Evolutionary conservation across 2,888 invertebrate species (phyloP).

Genomic region (Cryptocheilus praepositus): DNA sequence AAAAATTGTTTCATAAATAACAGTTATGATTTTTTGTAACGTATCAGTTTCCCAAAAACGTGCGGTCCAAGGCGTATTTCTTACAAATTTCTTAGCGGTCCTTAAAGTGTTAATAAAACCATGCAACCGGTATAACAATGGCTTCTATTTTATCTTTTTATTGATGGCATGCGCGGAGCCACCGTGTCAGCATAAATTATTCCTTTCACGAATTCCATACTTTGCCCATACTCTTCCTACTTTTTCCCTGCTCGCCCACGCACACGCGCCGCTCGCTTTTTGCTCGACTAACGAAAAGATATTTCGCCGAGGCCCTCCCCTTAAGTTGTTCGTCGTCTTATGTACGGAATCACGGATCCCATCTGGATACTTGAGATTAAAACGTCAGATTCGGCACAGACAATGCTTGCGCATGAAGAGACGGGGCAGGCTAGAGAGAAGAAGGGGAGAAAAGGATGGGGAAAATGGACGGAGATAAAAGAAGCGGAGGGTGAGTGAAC

Average conservation of each 20-base stretch:
- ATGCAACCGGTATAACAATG: too few relatives aligned
- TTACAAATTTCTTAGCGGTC: too few relatives aligned
- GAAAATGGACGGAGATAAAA: conserved; percentile 21
- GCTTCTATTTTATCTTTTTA: not conserved
- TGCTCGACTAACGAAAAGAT: conserved; percentile 33
- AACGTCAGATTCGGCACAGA: conserved; percentile 67
- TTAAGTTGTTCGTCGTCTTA: conserved; percentile 47
- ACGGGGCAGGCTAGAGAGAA: conserved; percentile 20
- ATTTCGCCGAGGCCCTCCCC: conserved; percentile 25
- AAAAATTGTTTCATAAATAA: too few relatives aligned
- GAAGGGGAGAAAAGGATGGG: conserved; percentile 12
- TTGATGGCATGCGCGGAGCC: conserved; percentile 16
- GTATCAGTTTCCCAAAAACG: too few relatives aligned
- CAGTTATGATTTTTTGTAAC: too few relatives aligned
- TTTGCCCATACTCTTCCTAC: not conserved
- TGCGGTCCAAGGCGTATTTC: too few relatives aligned
- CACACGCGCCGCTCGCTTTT: conserved; percentile 8
- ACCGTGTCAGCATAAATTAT: conserved; percentile 40
- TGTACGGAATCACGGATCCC: conserved; percentile 65
- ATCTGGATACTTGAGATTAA: conserved; percentile 73
- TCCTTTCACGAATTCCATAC: conserved; percentile 35
- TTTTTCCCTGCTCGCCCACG: too few relatives aligned
- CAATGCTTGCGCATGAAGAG: conserved; percentile 52
- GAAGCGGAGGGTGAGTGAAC: conserved; percentile 8
- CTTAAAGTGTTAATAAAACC: too few relatives aligned